These are phyloP conservation scores for Oligia latruncula DNA, from an alignment of 2,888 invertebrate species.

Conservation along the genomic window DNA sequence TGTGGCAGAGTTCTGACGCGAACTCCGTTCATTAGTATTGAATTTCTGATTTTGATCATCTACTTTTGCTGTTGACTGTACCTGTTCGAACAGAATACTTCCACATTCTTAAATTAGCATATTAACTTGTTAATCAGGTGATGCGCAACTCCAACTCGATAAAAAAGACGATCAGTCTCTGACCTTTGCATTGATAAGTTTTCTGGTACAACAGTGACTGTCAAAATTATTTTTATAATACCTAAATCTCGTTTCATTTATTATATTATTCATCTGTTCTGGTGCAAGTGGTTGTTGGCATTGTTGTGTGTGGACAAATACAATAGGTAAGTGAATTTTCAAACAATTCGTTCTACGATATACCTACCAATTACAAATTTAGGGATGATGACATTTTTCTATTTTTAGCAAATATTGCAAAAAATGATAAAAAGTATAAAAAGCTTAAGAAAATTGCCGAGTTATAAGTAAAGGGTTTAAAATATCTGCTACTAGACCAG, in stretches of 20 bases:
- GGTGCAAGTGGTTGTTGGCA: not conserved
- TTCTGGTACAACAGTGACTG: slow-evolving; percentile 6
- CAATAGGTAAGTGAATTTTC: slow-evolving; percentile 3
- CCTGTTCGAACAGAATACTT: not conserved
- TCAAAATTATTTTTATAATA: not conserved
- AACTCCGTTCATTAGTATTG: too few species aligned
- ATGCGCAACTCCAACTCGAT: slow-evolving; percentile 17
- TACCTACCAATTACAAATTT: not conserved
- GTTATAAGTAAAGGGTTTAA: too few species aligned
- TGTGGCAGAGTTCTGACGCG: too few species aligned
- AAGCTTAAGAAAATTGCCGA: too few species aligned
- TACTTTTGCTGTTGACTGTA: not conserved
- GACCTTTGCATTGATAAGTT: slow-evolving; percentile 21
- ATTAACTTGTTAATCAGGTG: slow-evolving; percentile 9
- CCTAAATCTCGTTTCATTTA: not conserved
- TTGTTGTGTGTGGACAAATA: not conserved
- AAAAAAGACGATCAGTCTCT: slow-evolving; percentile 4
- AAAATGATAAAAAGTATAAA: too few species aligned
- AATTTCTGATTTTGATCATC: too few species aligned
- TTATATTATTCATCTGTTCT: not conserved
- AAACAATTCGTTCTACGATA: not conserved
- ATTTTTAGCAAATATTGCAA: not conserved
- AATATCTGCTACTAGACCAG: not conserved
- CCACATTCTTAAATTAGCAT: slow-evolving; percentile 7
- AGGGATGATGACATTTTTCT: not conserved